Evolutionary conservation across 1,140 invertebrate species (phyloP), one percentile per base, ranked within the genome.

Genomic region (Micrasema longulum): DNA sequence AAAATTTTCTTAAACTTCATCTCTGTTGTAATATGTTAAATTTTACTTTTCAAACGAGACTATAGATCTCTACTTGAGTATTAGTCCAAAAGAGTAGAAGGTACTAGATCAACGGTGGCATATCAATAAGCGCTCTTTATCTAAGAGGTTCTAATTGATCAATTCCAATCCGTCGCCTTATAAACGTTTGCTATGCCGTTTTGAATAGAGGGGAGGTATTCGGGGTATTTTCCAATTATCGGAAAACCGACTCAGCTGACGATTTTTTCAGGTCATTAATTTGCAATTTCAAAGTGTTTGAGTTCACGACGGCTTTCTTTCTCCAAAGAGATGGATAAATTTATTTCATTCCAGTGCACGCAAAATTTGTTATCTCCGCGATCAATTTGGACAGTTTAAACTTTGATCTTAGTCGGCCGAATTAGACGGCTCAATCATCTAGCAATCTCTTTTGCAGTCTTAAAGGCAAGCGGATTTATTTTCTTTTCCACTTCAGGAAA

Each of bases 241-340:
- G 69, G 66, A 71, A 60, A 72, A 69, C 64, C 55, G 53, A 71
- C 35, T 71, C 57, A 69, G 22, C 48, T 74, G 11, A 10, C 65
- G 62, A 74, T 71, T 74, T 71, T 74, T 71, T 74, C 73, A 66
- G 60, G 64, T 74, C 73, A 74, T 74, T 74, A 74, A 69, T 64
- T 71, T 41, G 57, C 69, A 68, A 74, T 71, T 74, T 71, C 36
- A 57, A 9, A 68, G 45, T 73, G 66, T 72, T 63, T 35, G 63
- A 45, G 31, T 66, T 50, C 43, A 26, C 63, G 16, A 36, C 43
- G 16, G 47, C 38, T 43, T 43, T 50, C 22, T 66, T 35, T 20
- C 10, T 11, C 2, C 14, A 11, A 31, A n/a, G 16, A 52, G 26
- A n/a, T 50, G 26, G 23, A 63, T 26, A 18, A 63, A 63, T 63